Base-by-base conservation (phyloP, 2,888 invertebrate species). In the Tetragonula carbonaria region DNA sequence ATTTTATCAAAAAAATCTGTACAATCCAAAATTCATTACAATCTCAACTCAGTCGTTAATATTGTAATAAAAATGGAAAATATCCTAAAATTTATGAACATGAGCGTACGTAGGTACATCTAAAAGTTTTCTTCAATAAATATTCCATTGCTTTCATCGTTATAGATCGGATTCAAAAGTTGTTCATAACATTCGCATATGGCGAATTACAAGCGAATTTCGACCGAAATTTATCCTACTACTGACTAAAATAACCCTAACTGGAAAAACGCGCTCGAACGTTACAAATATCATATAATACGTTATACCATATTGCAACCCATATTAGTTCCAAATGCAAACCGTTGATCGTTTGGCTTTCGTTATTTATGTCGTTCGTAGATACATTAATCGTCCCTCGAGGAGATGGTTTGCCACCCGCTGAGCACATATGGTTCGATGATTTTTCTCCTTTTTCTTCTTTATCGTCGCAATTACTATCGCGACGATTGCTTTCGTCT, bases 351-450 rank as follows among this genome's bases (percentile, higher is more conserved):
- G 62, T 51, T 67, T 51, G 28, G 71, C 23, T 62, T 67, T 84
- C 84, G 82, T 84, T 86, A 85, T 79, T 72, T 62, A 67, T 66
- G 51, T 62, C 55, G 71, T 28, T 57, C 72, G 74, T 79, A 45
- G 6, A 38, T 33, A n/a, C 83, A 90, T 90, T 89, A 89, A 88
- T 89, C 82, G 80, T 85, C 80, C 74, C 68, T 74, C 50, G 87
- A 85, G 89, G 90, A 88, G 90, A 88, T 90, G 86, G 82, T 88
- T 92, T 90, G 89, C 91, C 92, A 91, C 92, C 93, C 88, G 91
- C 87, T 87, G 91, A 80, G 92, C 93, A 89, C 94, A 94, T 94
- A 94, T 93, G 94, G 92, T 88, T 87, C 87, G 71, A 62, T 28
- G 88, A 92, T 91, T 91, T 90, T 88, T 87, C 88, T 85, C 76